Base-by-base conservation (phyloP, 2,888 invertebrate species). In the Drosophila infuscata region DNA sequence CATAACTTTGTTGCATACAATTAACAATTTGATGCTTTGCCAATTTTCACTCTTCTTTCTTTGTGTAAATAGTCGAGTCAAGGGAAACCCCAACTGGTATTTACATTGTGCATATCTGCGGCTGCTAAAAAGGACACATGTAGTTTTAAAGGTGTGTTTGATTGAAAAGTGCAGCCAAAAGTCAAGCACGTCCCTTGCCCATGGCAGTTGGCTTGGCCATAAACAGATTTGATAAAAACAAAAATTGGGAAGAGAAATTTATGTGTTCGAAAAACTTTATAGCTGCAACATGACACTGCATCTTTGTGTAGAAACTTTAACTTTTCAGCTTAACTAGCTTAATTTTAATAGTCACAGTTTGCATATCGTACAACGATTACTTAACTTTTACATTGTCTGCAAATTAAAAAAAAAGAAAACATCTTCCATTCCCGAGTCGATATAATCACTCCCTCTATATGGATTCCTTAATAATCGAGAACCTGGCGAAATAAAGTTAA, bases 1-100 rank as follows among this genome's bases (percentile, higher is more conserved):
- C 91, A 91, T 92, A 91, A 91, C 84, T 89, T 91, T 82, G 90
- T 85, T 89, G 90, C 91, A 91, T 89, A 89, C 90, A 91, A 91
- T 92, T 91, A 91, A 91, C 82, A 90, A 84, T 81, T 89, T 77
- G 81, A 83, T 74, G 74, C 76, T 53, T 58, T 88, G 86, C 90
- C 89, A 90, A 88, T 61, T 71, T 70, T 48, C 20, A 35, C 48
- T 29, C 17, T 25, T 51, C 48, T n/a, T 15, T 46, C 48, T 38
- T 12, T 59, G 41, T 67, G 52, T 49, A 65, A 54, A 49, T 53
- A 52, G 61, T 46, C 66, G 65, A 58, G 33, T 38, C 65, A 49
- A 53, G 48, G 69, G 48, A 65, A 70, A 41, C 56, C 41, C 62
- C 53, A 70, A 68, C 65, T 59, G 69, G 54, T 62, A 79, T 72